Evolutionary conservation across 1,140 invertebrate genomes (phyloP).

Genomic region (Camponotus floridanus): DNA sequence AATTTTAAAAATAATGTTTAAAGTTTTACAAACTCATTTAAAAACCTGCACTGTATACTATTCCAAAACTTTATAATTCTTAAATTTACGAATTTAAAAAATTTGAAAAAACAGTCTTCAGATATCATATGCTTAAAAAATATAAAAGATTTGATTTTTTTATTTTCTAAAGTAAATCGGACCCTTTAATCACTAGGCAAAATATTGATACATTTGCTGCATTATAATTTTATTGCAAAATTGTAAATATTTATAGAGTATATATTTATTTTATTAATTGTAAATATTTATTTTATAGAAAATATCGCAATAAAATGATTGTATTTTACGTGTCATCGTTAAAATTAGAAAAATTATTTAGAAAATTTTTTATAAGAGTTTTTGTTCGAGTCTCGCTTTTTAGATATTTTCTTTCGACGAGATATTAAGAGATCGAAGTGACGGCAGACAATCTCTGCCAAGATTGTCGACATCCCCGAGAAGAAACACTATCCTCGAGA

Average conservation of each 20-base stretch:
- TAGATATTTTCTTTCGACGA: not conserved
- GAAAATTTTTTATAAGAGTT: not conserved
- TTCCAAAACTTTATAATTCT: no score
- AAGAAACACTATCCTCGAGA: constrained; percentile 79
- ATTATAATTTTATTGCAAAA: not conserved
- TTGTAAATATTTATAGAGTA: no score
- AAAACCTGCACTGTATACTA: no score
- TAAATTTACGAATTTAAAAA: no score
- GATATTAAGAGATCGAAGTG: constrained; percentile 1
- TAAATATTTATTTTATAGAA: not conserved
- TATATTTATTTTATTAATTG: no score
- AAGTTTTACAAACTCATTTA: no score
- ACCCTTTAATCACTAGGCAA: not conserved
- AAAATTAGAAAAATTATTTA: not conserved
- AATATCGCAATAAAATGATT: not conserved
- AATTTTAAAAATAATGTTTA: no score
- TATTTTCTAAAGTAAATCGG: no score
- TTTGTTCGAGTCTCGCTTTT: not conserved
- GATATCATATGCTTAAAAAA: no score
- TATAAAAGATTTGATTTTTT: no score
- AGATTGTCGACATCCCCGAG: constrained; percentile 66
- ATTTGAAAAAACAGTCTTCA: no score
- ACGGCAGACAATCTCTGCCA: not conserved
- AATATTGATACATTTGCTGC: not conserved
- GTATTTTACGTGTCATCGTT: not conserved